Evolutionary conservation across 2,113 vertebrate species (phyloP), one percentile per base, ranked within the genome.

Genomic region (Pluvialis apricaria): DNA sequence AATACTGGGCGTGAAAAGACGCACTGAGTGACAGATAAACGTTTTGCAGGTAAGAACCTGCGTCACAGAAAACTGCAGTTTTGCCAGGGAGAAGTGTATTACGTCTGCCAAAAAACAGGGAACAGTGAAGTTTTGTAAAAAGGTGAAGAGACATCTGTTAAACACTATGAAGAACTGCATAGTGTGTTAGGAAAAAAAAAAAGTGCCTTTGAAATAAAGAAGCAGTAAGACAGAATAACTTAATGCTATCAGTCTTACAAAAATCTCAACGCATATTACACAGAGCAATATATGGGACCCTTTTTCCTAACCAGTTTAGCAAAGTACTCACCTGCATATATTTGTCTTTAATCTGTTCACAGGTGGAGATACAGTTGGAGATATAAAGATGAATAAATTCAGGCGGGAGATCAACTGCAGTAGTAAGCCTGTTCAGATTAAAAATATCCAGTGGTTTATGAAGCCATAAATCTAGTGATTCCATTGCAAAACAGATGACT

Each of bases 381-480:
- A 99, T 99, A 97, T 99, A 99, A 91, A 99, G 99, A 93, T 99
- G 99, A 98, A 99, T 99, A 97, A 99, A 99, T 97, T 99, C 99
- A 79, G 99, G 99, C 72, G 99, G 99, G 68, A 99, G 98, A 92
- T 99, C 99, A 92, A 99, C 99, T 55, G 99, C 99, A 79, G 99
- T 99, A 66, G 99, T 99, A 87, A 99, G 96, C 96, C 99, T 99
- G 96, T 97, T 97, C 47, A 94, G 86, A 93, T 85, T 21, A 93
- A 83, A 92, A 82, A 81, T 28, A 80, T 8, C 54, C 31, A 93
- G 31, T 76, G 25, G n/a, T 92, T 94, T 76, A 82, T 38, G 12
- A 91, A 96, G 45, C 44, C 32, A 66, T 28, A 82, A 51, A 60
- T 68, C 15, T n/a, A 69, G 26, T 34, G 15, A 58, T 81, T 83